phyloP scores from a whole-genome alignment of 2,113 vertebrate genomes.

The Laterallus jamaicensis region DNA sequence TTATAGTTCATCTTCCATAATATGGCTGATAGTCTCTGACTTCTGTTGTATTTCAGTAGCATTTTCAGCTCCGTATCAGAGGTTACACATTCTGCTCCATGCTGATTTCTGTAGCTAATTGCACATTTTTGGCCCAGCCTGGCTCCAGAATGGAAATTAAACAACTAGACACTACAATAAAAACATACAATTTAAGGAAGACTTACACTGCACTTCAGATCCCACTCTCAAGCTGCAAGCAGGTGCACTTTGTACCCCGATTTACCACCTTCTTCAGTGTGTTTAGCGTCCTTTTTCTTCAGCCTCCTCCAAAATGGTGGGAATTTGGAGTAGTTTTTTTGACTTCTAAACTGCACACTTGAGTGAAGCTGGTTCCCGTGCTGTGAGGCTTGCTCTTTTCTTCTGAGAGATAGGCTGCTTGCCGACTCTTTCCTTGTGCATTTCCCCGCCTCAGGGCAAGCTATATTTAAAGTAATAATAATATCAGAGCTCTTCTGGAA shows the following conservation, averaged over 20 bases:
- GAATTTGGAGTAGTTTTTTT: slow-evolving; percentile 58
- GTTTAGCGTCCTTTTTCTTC: slow-evolving; percentile 16
- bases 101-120: slow-evolving; percentile 39
- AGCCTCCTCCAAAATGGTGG: neutral
- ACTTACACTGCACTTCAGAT: slow-evolving; percentile 71
- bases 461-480: slow-evolving; percentile 43
- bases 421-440: slow-evolving; percentile 40
- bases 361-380: slow-evolving; percentile 48
- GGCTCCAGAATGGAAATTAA: slow-evolving; percentile 40
- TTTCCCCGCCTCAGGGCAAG: slow-evolving; percentile 53
- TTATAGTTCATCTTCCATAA: slow-evolving; percentile 43
- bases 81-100: slow-evolving; percentile 45
- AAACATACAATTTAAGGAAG: slow-evolving; percentile 32
- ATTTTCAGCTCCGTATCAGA: slow-evolving; percentile 32
- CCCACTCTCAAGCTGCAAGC: neutral
- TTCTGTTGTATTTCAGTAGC: slow-evolving; percentile 44
- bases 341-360: slow-evolving; percentile 65
- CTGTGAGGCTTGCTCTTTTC: slow-evolving; percentile 32
- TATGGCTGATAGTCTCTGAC: slow-evolving; percentile 17
- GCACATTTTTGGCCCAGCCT: slow-evolving; percentile 30
- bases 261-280: neutral
- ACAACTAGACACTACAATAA: neutral
- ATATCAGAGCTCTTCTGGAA: slow-evolving; percentile 37
- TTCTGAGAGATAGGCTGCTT: slow-evolving; percentile 56
- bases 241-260: neutral